Conservation (phyloP, 2,888 invertebrate genomes). For the Trachelus tabidus region DNA sequence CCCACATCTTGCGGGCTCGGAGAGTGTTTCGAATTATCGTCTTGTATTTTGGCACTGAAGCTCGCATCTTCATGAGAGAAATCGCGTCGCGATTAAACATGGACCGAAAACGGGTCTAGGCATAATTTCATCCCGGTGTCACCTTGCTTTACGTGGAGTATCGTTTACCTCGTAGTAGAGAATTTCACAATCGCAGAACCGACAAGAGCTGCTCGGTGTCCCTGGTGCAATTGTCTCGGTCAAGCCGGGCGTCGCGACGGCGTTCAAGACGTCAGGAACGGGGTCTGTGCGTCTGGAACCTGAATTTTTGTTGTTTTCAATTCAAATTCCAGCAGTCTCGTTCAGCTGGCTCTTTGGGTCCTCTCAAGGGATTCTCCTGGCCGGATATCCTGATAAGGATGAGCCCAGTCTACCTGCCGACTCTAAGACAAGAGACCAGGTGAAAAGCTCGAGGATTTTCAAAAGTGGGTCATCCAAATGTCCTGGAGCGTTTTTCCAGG, state of each 20-base stretch:
- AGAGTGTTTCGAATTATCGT: no score
- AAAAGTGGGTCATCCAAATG: constrained; percentile 1
- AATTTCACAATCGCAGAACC: neutral
- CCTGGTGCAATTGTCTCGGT: neutral
- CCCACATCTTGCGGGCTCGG: neutral
- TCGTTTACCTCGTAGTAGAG: neutral
- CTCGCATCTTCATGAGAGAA: neutral
- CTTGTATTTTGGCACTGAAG: neutral
- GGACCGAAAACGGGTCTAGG: neutral
- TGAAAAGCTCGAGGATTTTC: neutral
- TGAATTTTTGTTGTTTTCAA: neutral
- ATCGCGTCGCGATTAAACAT: neutral
- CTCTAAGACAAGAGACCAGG: neutral
- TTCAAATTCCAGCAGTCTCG: neutral
- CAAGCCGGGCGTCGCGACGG: neutral
- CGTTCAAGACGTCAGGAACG: neutral
- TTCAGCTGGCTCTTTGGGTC: neutral
- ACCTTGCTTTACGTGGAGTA: neutral
- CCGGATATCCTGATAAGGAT: neutral
- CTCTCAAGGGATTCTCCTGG: neutral
- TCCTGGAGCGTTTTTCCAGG: constrained; percentile 5
- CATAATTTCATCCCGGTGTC: neutral
- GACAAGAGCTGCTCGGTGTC: neutral
- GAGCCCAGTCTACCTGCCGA: neutral
- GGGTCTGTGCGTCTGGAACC: neutral